Conservation (phyloP, 1,140 invertebrate species). For the Sweltsa coloradensis region DNA sequence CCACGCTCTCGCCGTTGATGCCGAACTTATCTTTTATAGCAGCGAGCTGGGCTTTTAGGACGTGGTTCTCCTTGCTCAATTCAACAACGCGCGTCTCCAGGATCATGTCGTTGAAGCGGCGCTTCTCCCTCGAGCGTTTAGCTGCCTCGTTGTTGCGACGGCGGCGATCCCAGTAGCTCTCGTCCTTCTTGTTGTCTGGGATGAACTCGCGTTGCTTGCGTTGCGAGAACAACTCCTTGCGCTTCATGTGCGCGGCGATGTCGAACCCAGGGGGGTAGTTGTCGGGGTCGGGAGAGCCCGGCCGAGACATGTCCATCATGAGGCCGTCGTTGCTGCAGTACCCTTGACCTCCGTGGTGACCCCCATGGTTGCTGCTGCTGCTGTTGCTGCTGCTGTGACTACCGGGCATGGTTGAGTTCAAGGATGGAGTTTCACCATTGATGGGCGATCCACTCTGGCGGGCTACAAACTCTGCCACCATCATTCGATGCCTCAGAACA, state of each 20-base stretch:
- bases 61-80: slow-evolving; percentile 87
- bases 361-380: slow-evolving; percentile 6
- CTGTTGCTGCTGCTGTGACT: slow-evolving; percentile 12
- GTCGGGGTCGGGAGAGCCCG: slow-evolving; percentile 12
- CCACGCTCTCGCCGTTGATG: slow-evolving; percentile 71
- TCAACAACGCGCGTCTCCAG: slow-evolving; percentile 87
- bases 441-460: slow-evolving; percentile 55
- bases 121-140: slow-evolving; percentile 86
- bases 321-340: not conserved
- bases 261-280: slow-evolving; percentile 31
- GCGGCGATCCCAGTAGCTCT: slow-evolving; percentile 92
- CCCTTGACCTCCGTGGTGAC: slow-evolving; percentile 9
- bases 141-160: slow-evolving; percentile 93
- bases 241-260: slow-evolving; percentile 33
- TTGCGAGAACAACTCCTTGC: slow-evolving; percentile 70
- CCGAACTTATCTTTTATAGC: slow-evolving; percentile 90
- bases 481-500: slow-evolving; percentile 60
- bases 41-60: slow-evolving; percentile 81
- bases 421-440: slow-evolving; percentile 47
- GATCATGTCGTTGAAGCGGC: slow-evolving; percentile 94
- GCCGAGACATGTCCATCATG: slow-evolving; percentile 9
- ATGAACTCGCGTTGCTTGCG: slow-evolving; percentile 93
- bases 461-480: slow-evolving; percentile 72
- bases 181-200: slow-evolving; percentile 93
- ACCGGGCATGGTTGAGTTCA: slow-evolving; percentile 38